Evolutionary conservation across 1,140 invertebrate species (phyloP).

Genomic region (Drosophila teissieri): DNA sequence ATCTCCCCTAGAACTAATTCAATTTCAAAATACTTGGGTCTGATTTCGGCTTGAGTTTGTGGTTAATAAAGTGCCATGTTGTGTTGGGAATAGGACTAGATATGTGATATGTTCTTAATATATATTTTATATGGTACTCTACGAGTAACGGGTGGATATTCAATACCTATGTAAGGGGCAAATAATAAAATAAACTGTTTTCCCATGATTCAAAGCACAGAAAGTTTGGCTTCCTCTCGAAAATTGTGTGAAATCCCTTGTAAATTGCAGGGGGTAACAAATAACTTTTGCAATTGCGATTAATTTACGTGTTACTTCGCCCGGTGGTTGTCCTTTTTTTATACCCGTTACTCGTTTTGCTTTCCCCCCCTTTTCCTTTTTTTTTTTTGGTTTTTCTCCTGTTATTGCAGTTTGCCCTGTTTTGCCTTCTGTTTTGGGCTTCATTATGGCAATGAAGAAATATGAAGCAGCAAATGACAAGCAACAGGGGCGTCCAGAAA

Average conservation of each 20-base stretch:
- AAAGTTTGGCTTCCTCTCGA: slow-evolving; percentile 1
- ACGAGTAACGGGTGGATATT: too few species aligned
- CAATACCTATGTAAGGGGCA: too few species aligned
- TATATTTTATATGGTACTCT: too few species aligned
- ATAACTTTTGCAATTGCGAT: slow-evolving; percentile 41
- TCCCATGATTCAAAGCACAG: not conserved
- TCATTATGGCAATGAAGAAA: slow-evolving; percentile 63
- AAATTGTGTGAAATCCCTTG: not conserved
- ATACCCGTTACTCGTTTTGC: too few species aligned
- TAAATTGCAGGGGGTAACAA: slow-evolving; percentile 20
- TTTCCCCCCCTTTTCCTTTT: not conserved
- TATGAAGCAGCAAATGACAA: slow-evolving; percentile 59
- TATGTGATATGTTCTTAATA: too few species aligned
- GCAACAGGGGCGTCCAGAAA: slow-evolving; percentile 23
- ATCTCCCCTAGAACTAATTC: slow-evolving; percentile 43
- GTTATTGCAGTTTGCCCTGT: slow-evolving; percentile 1
- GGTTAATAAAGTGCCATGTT: not conserved
- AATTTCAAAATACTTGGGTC: slow-evolving; percentile 62
- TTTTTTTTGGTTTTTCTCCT: not conserved
- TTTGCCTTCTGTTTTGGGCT: slow-evolving; percentile 26
- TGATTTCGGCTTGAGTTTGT: not conserved
- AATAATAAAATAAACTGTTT: not conserved
- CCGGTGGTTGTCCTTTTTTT: slow-evolving; percentile 4
- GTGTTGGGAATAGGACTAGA: too few species aligned
- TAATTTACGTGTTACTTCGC: slow-evolving; percentile 36